These are phyloP conservation scores for Heliconius aoede DNA, from an alignment of 2,888 invertebrate genomes.

Conservation along the genomic window DNA sequence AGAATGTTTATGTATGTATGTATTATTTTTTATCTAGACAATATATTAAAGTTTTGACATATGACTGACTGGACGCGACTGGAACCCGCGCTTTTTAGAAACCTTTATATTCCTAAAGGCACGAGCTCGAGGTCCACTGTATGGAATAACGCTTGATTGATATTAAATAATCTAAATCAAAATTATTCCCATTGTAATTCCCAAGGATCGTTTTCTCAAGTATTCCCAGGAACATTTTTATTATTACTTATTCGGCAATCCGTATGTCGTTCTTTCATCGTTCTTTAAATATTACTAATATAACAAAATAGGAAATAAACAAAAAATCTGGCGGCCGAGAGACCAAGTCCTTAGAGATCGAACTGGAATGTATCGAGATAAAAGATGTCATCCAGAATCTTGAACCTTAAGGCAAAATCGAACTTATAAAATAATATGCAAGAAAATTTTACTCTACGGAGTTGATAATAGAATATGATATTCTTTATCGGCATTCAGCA, in stretches of 20 bases:
- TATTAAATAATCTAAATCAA: neutral
- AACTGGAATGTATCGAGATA: conserved; percentile 80
- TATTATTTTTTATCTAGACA: too few relatives aligned
- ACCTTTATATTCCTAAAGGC: too few relatives aligned
- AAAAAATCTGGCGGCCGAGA: conserved; percentile 56
- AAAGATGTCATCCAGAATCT: conserved; percentile 81
- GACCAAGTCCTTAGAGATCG: conserved; percentile 68
- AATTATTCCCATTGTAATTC: neutral
- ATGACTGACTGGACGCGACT: too few relatives aligned
- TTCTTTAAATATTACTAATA: conserved; percentile 7
- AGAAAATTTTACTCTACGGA: conserved; percentile 58
- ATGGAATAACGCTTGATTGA: neutral
- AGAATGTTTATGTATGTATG: neutral
- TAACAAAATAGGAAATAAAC: conserved; percentile 28
- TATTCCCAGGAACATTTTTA: neutral
- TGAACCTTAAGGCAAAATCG: conserved; percentile 65
- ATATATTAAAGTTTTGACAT: too few relatives aligned
- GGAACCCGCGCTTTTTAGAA: too few relatives aligned
- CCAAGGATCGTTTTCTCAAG: neutral
- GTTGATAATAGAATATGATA: conserved; percentile 57
- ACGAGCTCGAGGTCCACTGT: neutral
- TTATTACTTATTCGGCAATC: neutral
- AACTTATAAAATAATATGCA: conserved; percentile 50
- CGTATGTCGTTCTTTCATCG: neutral
- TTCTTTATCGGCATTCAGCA: conserved; percentile 44